Evolutionary conservation across 2,797 vertebrate genomes (phyloP), one percentile per base, ranked within the genome.

Genomic region (Melanotaenia boesemani): DNA sequence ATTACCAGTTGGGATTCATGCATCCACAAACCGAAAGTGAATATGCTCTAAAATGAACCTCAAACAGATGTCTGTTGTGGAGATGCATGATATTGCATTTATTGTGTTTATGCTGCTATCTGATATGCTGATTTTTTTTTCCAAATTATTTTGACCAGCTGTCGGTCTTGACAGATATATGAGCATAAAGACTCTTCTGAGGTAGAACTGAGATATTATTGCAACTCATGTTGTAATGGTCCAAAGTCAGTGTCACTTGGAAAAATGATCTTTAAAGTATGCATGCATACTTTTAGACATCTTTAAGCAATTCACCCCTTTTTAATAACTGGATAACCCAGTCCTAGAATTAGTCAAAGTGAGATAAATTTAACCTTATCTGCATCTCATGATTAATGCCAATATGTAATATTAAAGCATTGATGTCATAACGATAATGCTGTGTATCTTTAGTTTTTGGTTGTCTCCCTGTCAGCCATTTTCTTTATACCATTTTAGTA

Each of bases 191-290:
- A 6, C 20, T 67, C 16, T 32, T 32, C 20, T n/a, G 15, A 13
- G 54, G 22, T 15, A 24, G 24, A 55, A 20, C 3, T 6, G n/a
- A 6, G 15, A 26, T 9, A 11, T 50, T 37, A 9, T 26, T 66
- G 37, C 28, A 16, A 18, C n/a, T 16, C 34, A 16, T 5, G 15
- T 54, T 18, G 8, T 15, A 1, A 26, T 12, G 7, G 2, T 13
- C 46, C 46, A 63, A 30, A 32, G 28, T 24, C 32, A 48, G 30
- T 16, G 34, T 54, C 28, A 48, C 24, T 13, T 13, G 1, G 28
- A 34, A 32, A 37, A 11, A 55, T 60, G n/a, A 60, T 20, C 20
- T 58, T 32, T 58, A 58, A 59, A 59, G 32, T 20, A 36, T 60
- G 36, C 20, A 36, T 12, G 9, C 9, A 11, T 12, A 37, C 60